Evolutionary conservation across 2,797 vertebrate species (phyloP).

Genomic region (Pantherophis alleghaniensis): DNA sequence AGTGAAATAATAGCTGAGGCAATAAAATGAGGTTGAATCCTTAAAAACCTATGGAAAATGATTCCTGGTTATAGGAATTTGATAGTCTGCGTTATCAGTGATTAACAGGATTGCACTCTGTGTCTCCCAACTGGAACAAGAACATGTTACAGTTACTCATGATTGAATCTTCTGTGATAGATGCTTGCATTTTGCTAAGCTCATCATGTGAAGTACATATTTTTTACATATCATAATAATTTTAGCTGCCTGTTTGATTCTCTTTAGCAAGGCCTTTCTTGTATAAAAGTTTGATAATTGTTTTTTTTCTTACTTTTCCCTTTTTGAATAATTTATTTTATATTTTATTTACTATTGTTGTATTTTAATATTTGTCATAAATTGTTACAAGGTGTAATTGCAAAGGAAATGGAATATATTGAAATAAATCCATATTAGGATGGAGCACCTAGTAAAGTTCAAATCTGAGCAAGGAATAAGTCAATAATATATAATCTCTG

Average conservation of each 20-base stretch:
- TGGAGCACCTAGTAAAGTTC: background rate
- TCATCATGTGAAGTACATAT: background rate
- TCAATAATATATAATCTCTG: background rate
- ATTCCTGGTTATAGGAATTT: background rate
- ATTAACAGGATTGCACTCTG: background rate
- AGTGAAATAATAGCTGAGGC: background rate
- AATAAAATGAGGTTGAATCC: background rate
- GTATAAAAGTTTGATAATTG: background rate
- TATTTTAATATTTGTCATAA: background rate
- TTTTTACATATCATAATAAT: background rate
- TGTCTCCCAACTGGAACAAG: background rate
- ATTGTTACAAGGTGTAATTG: background rate
- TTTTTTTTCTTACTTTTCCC: background rate
- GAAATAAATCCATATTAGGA: background rate
- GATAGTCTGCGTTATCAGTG: background rate
- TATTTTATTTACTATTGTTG: background rate
- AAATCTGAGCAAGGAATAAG: background rate
- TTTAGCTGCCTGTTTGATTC: background rate
- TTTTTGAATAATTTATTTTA: background rate
- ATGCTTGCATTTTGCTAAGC: background rate
- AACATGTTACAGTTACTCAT: background rate
- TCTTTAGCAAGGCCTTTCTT: background rate
- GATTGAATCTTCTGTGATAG: background rate
- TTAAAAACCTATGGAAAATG: background rate
- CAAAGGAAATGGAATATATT: background rate